phyloP scores from a whole-genome alignment of 1,140 invertebrate genomes.

The Meloidogyne chitwoodi region DNA sequence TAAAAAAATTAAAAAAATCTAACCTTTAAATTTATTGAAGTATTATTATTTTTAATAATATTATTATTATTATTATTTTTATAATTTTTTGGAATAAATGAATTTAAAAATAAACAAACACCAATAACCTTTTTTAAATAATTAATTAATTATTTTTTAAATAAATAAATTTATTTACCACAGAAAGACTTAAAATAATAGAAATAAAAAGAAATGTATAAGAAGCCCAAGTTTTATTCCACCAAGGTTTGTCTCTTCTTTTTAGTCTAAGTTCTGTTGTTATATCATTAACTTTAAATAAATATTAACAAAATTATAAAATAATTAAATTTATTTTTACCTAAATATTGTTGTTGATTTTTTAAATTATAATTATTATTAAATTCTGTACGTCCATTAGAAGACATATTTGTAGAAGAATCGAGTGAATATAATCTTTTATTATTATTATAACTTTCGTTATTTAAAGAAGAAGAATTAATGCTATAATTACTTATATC shows the following conservation, averaged over 20 bases:
- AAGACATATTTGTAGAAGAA: background rate
- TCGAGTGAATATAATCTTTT: constrained; percentile 13
- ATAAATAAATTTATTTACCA: background rate
- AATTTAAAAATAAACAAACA: constrained; percentile 17
- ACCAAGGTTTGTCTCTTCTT: constrained; percentile 1
- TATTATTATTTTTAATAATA: background rate
- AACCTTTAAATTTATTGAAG: background rate
- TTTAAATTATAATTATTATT: background rate
- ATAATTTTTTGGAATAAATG: constrained; percentile 20
- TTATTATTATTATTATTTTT: background rate
- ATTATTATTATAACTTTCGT: background rate
- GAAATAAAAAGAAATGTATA: constrained; percentile 15
- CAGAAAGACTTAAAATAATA: constrained; percentile 8
- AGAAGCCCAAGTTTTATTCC: background rate
- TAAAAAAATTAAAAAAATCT: background rate
- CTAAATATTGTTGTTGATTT: constrained; percentile 1
- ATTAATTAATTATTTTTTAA: background rate
- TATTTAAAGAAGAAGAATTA: background rate
- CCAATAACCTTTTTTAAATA: background rate
- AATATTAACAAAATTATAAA: no score
- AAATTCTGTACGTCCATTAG: background rate
- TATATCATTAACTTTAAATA: constrained; percentile 8
- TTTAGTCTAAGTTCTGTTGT: background rate
- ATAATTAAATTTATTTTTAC: no score
- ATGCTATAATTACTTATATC: background rate